These are phyloP conservation scores for Rhinoderma darwinii DNA, from an alignment of 2,113 vertebrate genomes.

Conservation along the genomic window DNA sequence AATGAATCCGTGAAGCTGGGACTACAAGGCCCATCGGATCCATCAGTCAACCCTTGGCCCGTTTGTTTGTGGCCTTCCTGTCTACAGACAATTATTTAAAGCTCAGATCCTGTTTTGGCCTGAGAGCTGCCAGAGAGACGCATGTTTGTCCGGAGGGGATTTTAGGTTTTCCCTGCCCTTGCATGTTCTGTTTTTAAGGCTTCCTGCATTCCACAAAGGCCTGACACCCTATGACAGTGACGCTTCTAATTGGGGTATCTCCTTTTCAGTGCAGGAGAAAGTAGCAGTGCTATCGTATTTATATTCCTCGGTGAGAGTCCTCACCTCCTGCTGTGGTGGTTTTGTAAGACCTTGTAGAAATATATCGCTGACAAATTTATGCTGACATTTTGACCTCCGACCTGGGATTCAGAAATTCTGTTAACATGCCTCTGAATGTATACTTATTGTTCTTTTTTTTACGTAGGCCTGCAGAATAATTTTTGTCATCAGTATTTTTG, in stretches of 20 bases:
- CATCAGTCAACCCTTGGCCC: conserved; percentile 1
- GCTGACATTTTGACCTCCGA: background rate
- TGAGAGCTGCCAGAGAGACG: conserved; percentile 32
- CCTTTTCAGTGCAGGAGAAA: conserved; percentile 50
- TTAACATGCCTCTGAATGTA: too few species aligned
- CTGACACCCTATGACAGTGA: conserved; percentile 35
- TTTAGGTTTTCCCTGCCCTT: conserved; percentile 53
- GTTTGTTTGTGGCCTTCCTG: conserved; percentile 34
- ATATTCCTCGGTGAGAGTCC: conserved; percentile 23
- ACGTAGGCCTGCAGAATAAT: too few species aligned
- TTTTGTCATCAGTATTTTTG: too few species aligned
- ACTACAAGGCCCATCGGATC: background rate
- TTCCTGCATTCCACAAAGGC: background rate
- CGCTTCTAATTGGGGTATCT: conserved; percentile 42
- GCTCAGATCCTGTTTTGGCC: conserved; percentile 43
- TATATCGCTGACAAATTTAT: background rate
- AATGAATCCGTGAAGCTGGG: background rate
- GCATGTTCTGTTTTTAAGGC: conserved; percentile 47
- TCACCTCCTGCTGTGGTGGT: background rate
- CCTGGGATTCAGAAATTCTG: background rate
- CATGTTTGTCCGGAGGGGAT: conserved; percentile 38
- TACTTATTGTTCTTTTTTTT: too few species aligned
- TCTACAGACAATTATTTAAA: conserved; percentile 55
- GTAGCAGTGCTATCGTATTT: conserved; percentile 13
- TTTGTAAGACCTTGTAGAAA: background rate